phyloP scores from a whole-genome alignment of 2,888 invertebrate species.

The Drosophila phalerata region DNA sequence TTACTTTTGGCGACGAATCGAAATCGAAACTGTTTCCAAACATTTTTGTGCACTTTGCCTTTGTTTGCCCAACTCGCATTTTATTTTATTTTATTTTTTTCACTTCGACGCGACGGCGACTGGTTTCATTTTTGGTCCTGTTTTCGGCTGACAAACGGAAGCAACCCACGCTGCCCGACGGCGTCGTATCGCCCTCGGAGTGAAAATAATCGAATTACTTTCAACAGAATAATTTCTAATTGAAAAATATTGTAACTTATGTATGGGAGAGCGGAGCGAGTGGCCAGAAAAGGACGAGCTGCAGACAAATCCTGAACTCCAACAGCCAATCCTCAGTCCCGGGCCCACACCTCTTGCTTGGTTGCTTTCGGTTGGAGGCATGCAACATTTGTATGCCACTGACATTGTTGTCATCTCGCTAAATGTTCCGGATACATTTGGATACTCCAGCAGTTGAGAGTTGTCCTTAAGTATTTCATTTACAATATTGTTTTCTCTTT shows the following conservation, averaged over 20 bases:
- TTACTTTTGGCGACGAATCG: slow-evolving; percentile 70
- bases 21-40: slow-evolving; percentile 78
- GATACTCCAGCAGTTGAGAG: slow-evolving; percentile 1
- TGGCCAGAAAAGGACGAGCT: slow-evolving; percentile 42
- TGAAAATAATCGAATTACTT: slow-evolving; percentile 86
- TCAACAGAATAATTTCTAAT: slow-evolving; percentile 86
- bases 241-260: slow-evolving; percentile 86
- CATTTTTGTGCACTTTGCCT: slow-evolving; percentile 69
- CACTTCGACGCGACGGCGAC: slow-evolving; percentile 51
- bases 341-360: not conserved
- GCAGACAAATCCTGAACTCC: slow-evolving; percentile 45
- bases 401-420: slow-evolving; percentile 75
- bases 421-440: slow-evolving; percentile 53
- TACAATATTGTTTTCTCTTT: slow-evolving; percentile 19
- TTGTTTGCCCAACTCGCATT: slow-evolving; percentile 20
- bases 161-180: slow-evolving; percentile 55
- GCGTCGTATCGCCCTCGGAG: slow-evolving; percentile 78
- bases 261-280: slow-evolving; percentile 50
- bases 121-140: slow-evolving; percentile 9
- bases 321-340: slow-evolving; percentile 15
- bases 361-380: slow-evolving; percentile 25
- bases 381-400: slow-evolving; percentile 70
- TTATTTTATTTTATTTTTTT: not conserved
- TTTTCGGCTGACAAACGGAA: slow-evolving; percentile 42
- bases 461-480: slow-evolving; percentile 25